Evolutionary conservation across 2,113 vertebrate genomes (phyloP), one percentile per base, ranked within the genome.

Genomic region (Malurus melanocephalus): DNA sequence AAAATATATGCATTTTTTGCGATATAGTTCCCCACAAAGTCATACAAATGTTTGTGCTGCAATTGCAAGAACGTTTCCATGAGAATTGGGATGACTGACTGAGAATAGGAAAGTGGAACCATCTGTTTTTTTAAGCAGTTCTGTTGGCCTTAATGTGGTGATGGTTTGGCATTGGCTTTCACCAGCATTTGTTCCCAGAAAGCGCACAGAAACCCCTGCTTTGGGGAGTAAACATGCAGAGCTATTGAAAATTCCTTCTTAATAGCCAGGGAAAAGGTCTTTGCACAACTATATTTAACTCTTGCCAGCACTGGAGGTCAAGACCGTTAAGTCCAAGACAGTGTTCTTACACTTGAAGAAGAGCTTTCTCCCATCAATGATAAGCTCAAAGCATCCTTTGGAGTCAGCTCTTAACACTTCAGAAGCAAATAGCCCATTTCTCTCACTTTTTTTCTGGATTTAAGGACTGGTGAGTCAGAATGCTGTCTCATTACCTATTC

Each of bases 11-110:
- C 62, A 38, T 3, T 69, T 92, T 94, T 92, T 92, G 71, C 80
- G 84, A 65, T 84, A 81, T 24, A 79, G 45, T 51, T 90, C 11
- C 49, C 84, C 91, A 90, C 84, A 88, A 87, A 77, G 55, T 84
- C 74, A 90, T 55, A 87, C 32, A 89, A 91, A 87, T 51, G 71
- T 77, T 94, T 89, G 77, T 79, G 55, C 67, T 92, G 87, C 87
- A 87, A 56, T 51, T 92, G 42, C 53, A 42, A 78, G 35, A 65
- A 93, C 66, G 49, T 78, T 94, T 86, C 26, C 42, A 17, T 75
- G 72, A 87, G 62, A 43, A 79, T 23, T 4, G 6, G 32, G 60
- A 78, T 60, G 43, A 52, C 19, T 75, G 53, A 24, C 40, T 57
- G 62, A 61, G 73, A 80, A 85, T 76, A 89, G 17, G 4, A 46